Evolutionary conservation across 1,140 invertebrate species (phyloP), one percentile per base, ranked within the genome.

Genomic region (Spodoptera litura): DNA sequence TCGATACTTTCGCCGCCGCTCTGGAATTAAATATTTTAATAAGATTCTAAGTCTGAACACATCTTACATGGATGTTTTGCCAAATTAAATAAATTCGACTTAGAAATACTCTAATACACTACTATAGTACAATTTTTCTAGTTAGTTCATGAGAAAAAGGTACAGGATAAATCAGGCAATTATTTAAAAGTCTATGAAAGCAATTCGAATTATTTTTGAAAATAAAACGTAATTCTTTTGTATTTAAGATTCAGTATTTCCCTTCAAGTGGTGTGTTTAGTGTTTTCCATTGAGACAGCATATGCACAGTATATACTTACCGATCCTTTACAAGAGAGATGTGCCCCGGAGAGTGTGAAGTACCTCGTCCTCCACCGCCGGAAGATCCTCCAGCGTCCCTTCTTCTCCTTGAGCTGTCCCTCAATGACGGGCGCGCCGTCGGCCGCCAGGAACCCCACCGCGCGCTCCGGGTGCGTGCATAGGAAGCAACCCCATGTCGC

Each of bases 391-490:
- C 98, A 99, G 88, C 97, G 96, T 13, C 98, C 98, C 93, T 98
- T 99, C 94, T 99, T 99, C 95, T 99, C 98, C 95, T 99, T 99
- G 15, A 99, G 93, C 91, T 98, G 98, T 1, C 98, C 98, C 95
- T 99, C 96, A 78, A 98, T 97, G 76, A 98, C 97, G 61, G 97
- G 97, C 88, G 96, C 95, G 56, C 96, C 96, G 85, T 96, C 96
- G 11, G 95, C 97, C 85, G 97, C 96, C 15, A 98, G 93, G 89
- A 98, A 98, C 6, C 97, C 97, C 20, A 96, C 95, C 13, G 98
- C 97, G 87, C 97, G 96, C 87, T 99, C 98, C 1, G 98, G 98
- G 94, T 98, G 97, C 89, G 98, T 98, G 91, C 98, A 99, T 73
- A 98, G 95, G 91, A 98, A 98, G 93, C 98, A 99, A 27, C 97